Evolutionary conservation across 2,113 vertebrate species (phyloP).

Genomic region (Xiphias gladius): DNA sequence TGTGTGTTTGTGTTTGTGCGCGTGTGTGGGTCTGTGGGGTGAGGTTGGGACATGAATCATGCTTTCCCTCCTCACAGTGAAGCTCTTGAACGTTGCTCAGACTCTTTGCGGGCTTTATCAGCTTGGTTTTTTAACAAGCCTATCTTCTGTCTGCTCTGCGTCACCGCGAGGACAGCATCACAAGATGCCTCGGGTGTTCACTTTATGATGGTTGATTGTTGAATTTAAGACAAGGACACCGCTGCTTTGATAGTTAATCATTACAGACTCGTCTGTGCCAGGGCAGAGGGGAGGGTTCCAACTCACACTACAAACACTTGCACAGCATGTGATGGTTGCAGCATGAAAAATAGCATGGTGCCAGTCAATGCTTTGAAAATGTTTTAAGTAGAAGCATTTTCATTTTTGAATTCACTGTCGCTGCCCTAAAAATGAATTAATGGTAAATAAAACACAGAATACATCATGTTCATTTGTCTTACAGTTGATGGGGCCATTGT

Average conservation of each 20-base stretch:
- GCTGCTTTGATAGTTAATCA: constrained; percentile 55
- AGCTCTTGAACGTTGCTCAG: constrained; percentile 35
- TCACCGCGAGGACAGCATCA: constrained; percentile 64
- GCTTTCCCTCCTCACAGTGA: background rate
- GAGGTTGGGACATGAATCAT: background rate
- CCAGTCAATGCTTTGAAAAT: background rate
- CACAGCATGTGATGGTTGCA: background rate
- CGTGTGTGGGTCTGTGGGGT: background rate
- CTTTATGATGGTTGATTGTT: constrained; percentile 57
- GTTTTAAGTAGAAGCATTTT: background rate
- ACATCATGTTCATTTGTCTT: background rate
- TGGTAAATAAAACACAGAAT: background rate
- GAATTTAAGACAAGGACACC: constrained; percentile 34
- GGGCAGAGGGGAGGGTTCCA: background rate
- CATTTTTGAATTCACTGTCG: background rate
- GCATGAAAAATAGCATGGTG: background rate
- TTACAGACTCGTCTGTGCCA: constrained; percentile 17
- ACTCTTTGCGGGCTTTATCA: constrained; percentile 55
- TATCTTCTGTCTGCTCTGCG: constrained; percentile 63
- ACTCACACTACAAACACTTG: background rate
- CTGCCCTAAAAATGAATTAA: background rate
- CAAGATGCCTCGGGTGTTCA: constrained; percentile 62
- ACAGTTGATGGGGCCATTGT: background rate
- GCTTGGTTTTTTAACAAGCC: constrained; percentile 38
- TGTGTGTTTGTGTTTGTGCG: background rate